Evolutionary conservation across 2,113 vertebrate genomes (phyloP).

Genomic region (Catharus fuscescens): DNA sequence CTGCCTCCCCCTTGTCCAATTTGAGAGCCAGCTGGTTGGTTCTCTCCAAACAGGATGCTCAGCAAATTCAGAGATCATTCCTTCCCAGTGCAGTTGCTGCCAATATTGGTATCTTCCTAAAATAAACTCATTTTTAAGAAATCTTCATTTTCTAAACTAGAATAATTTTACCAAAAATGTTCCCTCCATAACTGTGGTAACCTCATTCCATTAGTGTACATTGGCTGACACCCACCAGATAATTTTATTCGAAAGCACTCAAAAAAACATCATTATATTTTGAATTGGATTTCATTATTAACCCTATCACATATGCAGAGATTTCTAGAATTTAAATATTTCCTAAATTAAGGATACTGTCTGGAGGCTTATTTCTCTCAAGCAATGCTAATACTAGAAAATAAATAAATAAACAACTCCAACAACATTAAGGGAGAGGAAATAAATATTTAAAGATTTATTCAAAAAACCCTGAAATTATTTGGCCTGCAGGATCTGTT

Average conservation of each 20-base stretch:
- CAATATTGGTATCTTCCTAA: neutral
- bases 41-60: neutral
- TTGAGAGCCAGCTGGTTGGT: neutral
- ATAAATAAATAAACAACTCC: constrained; percentile 2
- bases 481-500: constrained; percentile 38
- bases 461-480: constrained; percentile 24
- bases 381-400: neutral
- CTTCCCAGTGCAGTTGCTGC: neutral
- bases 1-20: neutral
- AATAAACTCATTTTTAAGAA: neutral
- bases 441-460: constrained; percentile 29
- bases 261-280: neutral
- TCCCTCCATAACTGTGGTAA: neutral
- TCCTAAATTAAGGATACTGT: neutral
- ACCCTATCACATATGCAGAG: neutral
- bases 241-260: neutral
- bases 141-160: neutral
- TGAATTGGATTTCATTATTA: neutral
- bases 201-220: neutral
- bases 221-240: neutral
- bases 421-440: neutral
- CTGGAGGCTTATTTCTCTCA: constrained; percentile 1
- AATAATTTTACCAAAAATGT: neutral
- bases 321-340: constrained; percentile 28
- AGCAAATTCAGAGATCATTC: neutral